Evolutionary conservation across 2,113 vertebrate genomes (phyloP).

Genomic region (Orthonyx spaldingii): DNA sequence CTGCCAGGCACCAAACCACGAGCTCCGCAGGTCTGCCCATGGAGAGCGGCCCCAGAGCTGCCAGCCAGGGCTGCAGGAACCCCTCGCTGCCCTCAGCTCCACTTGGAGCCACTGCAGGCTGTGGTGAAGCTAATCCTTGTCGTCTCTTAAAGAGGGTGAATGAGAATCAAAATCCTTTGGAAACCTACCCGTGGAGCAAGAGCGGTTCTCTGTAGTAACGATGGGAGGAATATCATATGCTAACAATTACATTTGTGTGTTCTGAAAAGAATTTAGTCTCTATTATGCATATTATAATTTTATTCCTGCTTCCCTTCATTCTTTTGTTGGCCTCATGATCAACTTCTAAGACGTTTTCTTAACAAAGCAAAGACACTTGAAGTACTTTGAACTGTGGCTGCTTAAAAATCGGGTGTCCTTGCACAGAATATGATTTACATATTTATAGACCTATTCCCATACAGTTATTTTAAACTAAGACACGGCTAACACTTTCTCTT

Average conservation of each 20-base stretch:
- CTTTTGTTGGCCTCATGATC: neutral
- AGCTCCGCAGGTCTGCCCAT: neutral
- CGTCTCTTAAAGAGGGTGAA: neutral
- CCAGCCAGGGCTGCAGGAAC: neutral
- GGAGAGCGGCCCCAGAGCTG: neutral
- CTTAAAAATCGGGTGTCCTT: neutral
- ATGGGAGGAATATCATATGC: neutral
- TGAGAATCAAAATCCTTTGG: neutral
- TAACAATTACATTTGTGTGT: neutral
- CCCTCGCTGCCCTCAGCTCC: accelerated
- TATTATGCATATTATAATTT: neutral
- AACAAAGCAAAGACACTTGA: neutral
- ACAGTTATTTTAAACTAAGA: neutral
- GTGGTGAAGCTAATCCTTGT: neutral
- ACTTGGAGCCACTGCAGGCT: neutral
- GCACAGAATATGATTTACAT: neutral
- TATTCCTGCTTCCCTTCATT: neutral
- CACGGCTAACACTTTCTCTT: neutral
- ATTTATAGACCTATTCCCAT: neutral
- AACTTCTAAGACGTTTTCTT: neutral
- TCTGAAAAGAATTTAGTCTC: neutral
- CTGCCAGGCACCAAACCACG: neutral
- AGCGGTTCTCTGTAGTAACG: neutral
- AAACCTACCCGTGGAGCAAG: neutral
- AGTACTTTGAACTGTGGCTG: neutral